phyloP scores from a whole-genome alignment of 2,113 vertebrate genomes.

The Hippotragus niger region DNA sequence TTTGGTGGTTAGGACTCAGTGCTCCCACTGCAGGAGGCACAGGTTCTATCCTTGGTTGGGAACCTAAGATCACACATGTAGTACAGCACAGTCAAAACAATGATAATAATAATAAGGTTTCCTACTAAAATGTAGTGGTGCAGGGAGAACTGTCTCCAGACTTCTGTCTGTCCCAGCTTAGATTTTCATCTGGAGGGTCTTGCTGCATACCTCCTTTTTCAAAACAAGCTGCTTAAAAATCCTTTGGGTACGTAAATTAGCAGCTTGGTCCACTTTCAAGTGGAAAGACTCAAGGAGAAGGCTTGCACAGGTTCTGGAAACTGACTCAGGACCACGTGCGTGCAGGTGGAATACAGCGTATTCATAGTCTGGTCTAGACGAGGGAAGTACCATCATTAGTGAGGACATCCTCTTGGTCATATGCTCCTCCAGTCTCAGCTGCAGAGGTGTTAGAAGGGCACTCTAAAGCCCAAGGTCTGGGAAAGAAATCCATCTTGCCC shows the following conservation, averaged over 20 bases:
- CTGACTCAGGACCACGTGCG: fast-evolving
- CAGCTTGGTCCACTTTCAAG: background rate
- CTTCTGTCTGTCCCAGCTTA: background rate
- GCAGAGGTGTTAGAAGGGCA: background rate
- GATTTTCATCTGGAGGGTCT: background rate
- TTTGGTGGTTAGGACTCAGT: background rate
- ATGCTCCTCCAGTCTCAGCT: background rate
- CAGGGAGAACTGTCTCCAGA: background rate
- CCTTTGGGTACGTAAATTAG: background rate
- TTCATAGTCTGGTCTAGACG: background rate
- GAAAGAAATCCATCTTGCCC: background rate
- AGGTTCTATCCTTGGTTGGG: background rate
- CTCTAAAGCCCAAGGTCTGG: background rate
- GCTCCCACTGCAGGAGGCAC: background rate
- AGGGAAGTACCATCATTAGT: fast-evolving
- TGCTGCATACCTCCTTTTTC: background rate
- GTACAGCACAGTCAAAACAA: background rate
- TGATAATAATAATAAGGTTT: background rate
- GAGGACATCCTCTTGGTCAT: background rate
- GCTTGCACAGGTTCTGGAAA: background rate
- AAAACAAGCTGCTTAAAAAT: background rate
- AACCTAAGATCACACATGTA: background rate
- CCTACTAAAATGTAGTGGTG: background rate
- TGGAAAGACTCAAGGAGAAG: background rate
- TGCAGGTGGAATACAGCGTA: background rate